These are phyloP conservation scores for Zoanthus sociatus DNA, from an alignment of 92 coral and sea anemone species.

Conservation along the genomic window DNA sequence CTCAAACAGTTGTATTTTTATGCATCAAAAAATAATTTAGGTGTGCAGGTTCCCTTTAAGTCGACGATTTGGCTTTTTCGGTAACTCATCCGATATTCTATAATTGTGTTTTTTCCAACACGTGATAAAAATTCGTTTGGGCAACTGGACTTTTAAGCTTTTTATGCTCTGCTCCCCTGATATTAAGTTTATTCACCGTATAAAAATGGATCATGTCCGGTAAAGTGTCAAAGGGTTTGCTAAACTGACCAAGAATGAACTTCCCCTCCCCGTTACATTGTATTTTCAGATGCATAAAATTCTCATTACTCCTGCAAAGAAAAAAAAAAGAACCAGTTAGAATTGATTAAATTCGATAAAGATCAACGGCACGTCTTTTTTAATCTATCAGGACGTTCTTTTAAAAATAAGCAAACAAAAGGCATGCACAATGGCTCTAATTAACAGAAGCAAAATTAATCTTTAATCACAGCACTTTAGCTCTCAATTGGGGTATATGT, in stretches of 20 bases:
- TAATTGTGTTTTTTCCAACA: conserved; percentile 71
- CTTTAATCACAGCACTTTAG: neutral
- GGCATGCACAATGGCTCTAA: too few relatives aligned
- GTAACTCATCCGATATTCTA: neutral
- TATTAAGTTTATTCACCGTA: conserved; percentile 90
- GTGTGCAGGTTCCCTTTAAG: too few relatives aligned
- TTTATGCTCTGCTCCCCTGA: conserved; percentile 96
- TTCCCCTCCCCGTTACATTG: conserved; percentile 67
- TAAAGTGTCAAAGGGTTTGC: conserved; percentile 94
- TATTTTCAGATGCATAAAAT: conserved; percentile 93
- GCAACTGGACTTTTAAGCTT: conserved; percentile 76
- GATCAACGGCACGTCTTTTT: too few relatives aligned
- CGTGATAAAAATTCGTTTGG: conserved; percentile 79
- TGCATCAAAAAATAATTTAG: too few relatives aligned
- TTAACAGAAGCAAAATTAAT: too few relatives aligned
- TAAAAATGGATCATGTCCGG: conserved; percentile 91
- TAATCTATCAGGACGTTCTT: neutral
- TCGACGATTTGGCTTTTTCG: neutral
- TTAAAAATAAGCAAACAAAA: neutral
- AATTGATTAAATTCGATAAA: neutral
- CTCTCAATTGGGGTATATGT: too few relatives aligned
- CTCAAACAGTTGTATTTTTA: too few relatives aligned
- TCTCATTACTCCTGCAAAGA: conserved; percentile 82
- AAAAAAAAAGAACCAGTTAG: neutral
- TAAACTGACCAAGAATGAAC: conserved; percentile 96